Base-by-base conservation (phyloP, 2,888 invertebrate genomes). In the Lycia hirtaria region DNA sequence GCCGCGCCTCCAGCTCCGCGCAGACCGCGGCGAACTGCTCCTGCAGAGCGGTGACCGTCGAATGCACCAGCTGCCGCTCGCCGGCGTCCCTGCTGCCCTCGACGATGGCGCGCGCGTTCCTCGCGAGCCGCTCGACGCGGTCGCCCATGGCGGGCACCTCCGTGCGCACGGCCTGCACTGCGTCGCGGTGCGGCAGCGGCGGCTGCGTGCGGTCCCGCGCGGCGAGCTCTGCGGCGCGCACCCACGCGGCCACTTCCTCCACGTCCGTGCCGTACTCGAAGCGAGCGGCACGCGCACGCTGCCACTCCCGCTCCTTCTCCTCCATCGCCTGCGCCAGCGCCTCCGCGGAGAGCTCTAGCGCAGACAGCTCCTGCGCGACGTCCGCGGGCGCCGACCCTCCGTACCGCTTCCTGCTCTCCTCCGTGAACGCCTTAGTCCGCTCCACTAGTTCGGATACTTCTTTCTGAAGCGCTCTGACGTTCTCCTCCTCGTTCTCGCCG, bases 281-380 rank as follows among this genome's bases (percentile, higher is more conserved):
- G 55, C 97, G 94, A 56, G 96, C 93, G 12, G 96, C 96, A 73
- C 95, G 94, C 19, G 97, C 98, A 64, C 97, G 95, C 83, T 97
- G 97, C 88, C 96, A 96, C 83, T 97, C 97, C 80, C 96, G 94
- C 76, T 96, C 95, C 84, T 97, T 97, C 77, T 97, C 96, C 78
- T 97, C 97, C 96, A 98, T 96, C 45, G 94, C 94, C 72, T 95
- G 95, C 49, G 94, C 93, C 53, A 97, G 93, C 62, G 95, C 94
- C 85, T 98, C 98, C 44, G 96, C 94, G 52, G 96, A 93, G 68
- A 98, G 88, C 87, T 98, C 98, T 75, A 98, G 92, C 63, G 95
- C 94, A 45, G 96, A 97, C 68, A 97, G 91, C 88, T 96, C 95
- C 86, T 96, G 96, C 61, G 94, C 94, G 64, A 97, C 93, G 93